Percentiles rank a stretch among this genome's conserved stretches.
These are phyloP conservation scores for Erebia palarica DNA, from an alignment of 2,888 invertebrate genomes.

Conservation along the genomic window DNA sequence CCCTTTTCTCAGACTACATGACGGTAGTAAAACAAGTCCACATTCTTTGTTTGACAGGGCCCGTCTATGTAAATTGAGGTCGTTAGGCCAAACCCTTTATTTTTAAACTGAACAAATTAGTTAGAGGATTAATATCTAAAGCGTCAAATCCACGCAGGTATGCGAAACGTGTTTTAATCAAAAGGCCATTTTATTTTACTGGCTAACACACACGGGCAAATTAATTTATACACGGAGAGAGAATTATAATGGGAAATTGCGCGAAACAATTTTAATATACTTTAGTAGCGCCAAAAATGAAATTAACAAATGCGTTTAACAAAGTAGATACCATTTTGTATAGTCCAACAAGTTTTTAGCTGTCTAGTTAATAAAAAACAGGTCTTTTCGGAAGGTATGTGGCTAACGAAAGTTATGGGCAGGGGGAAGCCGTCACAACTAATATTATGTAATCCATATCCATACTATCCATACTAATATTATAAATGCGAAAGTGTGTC, in stretches of 20 bases:
- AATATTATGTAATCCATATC: too few species aligned
- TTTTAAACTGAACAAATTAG: slow-evolving; percentile 4
- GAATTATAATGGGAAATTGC: slow-evolving; percentile 22
- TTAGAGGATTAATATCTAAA: slow-evolving; percentile 16
- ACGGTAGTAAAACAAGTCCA: too few species aligned
- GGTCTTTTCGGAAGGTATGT: too few species aligned
- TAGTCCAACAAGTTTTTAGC: not conserved
- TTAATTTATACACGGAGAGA: slow-evolving; percentile 28
- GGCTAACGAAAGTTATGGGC: too few species aligned
- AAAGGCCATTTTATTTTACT: slow-evolving; percentile 29
- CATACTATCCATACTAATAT: too few species aligned
- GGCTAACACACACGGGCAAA: slow-evolving; percentile 23
- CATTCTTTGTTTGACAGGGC: too few species aligned
- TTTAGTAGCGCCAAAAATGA: slow-evolving; percentile 4
- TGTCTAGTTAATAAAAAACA: not conserved
- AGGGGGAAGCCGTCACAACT: too few species aligned
- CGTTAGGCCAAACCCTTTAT: not conserved
- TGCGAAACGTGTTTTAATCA: slow-evolving; percentile 33
- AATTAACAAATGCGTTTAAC: slow-evolving; percentile 1
- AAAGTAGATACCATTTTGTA: too few species aligned
- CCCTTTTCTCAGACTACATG: too few species aligned
- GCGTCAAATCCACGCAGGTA: slow-evolving; percentile 25
- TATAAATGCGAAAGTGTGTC: too few species aligned
- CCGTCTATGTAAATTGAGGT: not conserved
- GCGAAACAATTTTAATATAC: slow-evolving; percentile 22